Base-by-base conservation (phyloP, 2,113 vertebrate genomes). In the Nerophis lumbriciformis region DNA sequence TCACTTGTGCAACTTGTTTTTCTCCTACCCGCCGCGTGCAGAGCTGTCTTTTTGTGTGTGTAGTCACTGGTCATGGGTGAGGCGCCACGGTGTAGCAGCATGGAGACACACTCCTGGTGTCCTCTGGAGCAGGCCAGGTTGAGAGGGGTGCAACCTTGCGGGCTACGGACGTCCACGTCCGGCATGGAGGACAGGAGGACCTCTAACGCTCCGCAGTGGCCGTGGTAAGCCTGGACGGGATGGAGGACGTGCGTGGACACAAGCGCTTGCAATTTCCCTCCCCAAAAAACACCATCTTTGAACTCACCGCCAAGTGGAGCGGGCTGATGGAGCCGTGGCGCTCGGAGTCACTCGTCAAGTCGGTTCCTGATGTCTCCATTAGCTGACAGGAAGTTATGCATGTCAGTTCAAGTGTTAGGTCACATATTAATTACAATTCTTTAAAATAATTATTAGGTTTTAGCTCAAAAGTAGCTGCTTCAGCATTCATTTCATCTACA, bases 1-100 rank as follows among this genome's bases (percentile, higher is more conserved):
- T 56, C 37, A 36, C 16, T 28, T 6, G 37, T 36, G 42, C 36
- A 0, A 61, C 38, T 6, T 13, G 13, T 42, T 11, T 42, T 19
- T 65, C 21, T 11, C 39, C 12, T 76, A 98, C 97, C 97, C 92
- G 97, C 94, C 66, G 93, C 92, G 61, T 99, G 97, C 75, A 98
- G 90, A 55, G 96, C 91, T 5, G 94, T 98, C 86, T 93, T 93
- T 84, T 96, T 97, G 48, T 93, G 89, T 61, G 94, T 80, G 68
- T 95, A 97, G 79, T 99, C 96, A 73, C 93, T 93, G 48, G 94
- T 92, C 86, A 96, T 83, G 65, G 95, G 93, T 3, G 96, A 96
- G 59, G 97, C 94, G 59, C 95, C 92, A 78, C 98, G 97, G 81
- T 95, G 95, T 75, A 98, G 93, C 52, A 99, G 92, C 66, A 99